phyloP scores from a whole-genome alignment of 1,140 invertebrate genomes.

The Tribolium castaneum region DNA sequence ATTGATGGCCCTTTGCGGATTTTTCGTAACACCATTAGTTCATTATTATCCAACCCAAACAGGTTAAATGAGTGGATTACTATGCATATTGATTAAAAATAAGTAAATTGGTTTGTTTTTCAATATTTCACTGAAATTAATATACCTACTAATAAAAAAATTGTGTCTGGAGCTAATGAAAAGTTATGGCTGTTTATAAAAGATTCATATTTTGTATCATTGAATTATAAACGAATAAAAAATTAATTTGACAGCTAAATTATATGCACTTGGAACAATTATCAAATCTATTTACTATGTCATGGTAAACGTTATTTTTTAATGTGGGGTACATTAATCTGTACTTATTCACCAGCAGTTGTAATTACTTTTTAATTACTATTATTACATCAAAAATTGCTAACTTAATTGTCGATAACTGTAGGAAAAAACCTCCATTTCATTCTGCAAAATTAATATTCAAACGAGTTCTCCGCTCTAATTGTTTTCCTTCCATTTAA shows the following conservation, averaged over 20 bases:
- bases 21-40: too few species aligned
- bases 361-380: background rate
- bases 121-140: too few species aligned
- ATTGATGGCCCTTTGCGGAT: too few species aligned
- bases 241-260: background rate
- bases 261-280: background rate
- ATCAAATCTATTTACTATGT: background rate
- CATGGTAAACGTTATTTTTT: background rate
- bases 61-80: too few species aligned
- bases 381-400: background rate
- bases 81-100: too few species aligned
- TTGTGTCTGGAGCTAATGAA: too few species aligned
- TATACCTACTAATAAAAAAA: too few species aligned
- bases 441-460: background rate
- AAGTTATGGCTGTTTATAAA: background rate
- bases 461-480: background rate
- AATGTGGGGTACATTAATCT: background rate
- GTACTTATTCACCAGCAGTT: background rate
- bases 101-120: too few species aligned
- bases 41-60: too few species aligned
- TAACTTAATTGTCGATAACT: background rate
- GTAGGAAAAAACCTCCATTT: background rate
- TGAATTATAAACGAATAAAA: background rate
- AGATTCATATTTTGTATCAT: background rate
- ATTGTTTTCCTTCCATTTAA: background rate